These are phyloP conservation scores for Colinus virginianus DNA, from an alignment of 2,113 vertebrate genomes.

Conservation along the genomic window DNA sequence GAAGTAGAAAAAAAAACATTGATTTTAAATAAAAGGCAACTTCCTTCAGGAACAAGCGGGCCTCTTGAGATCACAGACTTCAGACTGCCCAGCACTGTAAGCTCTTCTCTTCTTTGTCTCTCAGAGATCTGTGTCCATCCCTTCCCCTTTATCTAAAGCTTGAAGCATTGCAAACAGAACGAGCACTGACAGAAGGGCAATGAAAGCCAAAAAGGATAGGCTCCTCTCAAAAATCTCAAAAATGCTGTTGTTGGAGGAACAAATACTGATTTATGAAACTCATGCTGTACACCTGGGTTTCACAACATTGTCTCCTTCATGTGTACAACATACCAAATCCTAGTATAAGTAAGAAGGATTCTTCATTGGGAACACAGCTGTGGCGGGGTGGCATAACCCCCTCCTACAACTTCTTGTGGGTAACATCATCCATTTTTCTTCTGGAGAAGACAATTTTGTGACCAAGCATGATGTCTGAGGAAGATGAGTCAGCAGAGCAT, in stretches of 20 bases:
- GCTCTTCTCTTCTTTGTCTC: background rate
- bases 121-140: background rate
- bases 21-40: background rate
- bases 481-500: background rate
- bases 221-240: background rate
- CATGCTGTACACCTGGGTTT: background rate
- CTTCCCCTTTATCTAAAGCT: background rate
- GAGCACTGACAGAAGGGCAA: background rate
- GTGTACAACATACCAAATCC: background rate
- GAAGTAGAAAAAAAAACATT: background rate
- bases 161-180: accelerated
- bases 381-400: background rate
- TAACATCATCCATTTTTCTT: background rate
- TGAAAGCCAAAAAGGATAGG: background rate
- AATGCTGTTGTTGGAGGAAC: background rate
- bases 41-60: accelerated
- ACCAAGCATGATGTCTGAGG: background rate
- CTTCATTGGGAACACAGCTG: background rate
- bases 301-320: background rate
- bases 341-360: background rate
- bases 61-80: background rate
- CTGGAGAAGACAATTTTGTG: background rate
- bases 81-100: background rate
- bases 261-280: background rate
- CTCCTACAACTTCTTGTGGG: background rate